A percentile compares a stretch with the other conserved stretches of the same genome.
Conservation (phyloP, 2,888 invertebrate genomes). For the Scaptomyza parva region DNA sequence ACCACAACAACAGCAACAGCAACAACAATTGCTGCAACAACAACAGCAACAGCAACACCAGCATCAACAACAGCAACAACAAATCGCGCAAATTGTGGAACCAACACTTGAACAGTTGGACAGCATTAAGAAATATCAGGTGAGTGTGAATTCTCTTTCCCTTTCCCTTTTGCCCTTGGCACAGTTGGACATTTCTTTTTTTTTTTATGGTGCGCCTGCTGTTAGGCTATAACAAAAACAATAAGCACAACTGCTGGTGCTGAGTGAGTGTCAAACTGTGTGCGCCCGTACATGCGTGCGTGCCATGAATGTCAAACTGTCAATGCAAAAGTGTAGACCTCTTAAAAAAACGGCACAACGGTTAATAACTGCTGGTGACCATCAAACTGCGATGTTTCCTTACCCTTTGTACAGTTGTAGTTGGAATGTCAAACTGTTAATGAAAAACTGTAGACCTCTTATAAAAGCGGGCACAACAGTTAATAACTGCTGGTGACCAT, state of each 20-base stretch:
- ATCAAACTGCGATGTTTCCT: too few relatives aligned
- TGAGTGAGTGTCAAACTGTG: not conserved
- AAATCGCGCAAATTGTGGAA: conserved; percentile 86
- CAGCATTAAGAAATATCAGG: conserved; percentile 96
- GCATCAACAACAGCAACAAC: conserved; percentile 82
- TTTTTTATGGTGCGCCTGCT: conserved; percentile 33
- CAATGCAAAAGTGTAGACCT: too few relatives aligned
- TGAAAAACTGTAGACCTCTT: too few relatives aligned
- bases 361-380: not conserved
- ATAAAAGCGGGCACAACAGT: too few relatives aligned
- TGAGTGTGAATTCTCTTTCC: conserved; percentile 84
- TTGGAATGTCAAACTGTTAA: too few relatives aligned
- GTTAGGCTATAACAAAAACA: conserved; percentile 41
- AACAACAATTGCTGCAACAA: conserved; percentile 54
- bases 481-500: too few relatives aligned
- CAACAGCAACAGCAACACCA: conserved; percentile 73
- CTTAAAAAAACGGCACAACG: too few relatives aligned
- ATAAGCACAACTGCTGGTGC: too few relatives aligned
- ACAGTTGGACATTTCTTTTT: not conserved
- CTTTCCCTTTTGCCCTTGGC: not conserved
- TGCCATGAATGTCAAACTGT: too few relatives aligned
- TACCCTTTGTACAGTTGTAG: too few relatives aligned
- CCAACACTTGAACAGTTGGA: conserved; percentile 95
- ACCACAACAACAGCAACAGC: conserved; percentile 80
- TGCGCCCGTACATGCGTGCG: not conserved